phyloP scores from a whole-genome alignment of 1,140 invertebrate genomes.

The Pogonus chalceus region DNA sequence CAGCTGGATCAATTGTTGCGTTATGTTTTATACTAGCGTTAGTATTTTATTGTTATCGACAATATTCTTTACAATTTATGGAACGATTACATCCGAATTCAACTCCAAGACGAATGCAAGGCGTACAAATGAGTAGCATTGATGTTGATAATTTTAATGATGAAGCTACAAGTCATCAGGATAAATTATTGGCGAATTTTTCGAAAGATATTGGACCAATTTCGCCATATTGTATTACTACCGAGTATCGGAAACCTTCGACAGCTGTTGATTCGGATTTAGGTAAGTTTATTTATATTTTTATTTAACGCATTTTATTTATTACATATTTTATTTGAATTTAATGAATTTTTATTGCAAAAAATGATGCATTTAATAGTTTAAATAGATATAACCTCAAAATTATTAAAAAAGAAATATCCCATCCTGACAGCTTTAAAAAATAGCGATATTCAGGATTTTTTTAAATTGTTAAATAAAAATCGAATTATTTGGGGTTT shows the following conservation, averaged over 20 bases:
- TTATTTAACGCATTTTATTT: too few relatives aligned
- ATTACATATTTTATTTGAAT: too few relatives aligned
- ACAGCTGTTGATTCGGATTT: constrained; percentile 82
- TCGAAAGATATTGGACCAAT: constrained; percentile 47
- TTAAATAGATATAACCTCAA: too few relatives aligned
- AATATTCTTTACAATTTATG: constrained; percentile 44
- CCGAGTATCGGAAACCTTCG: constrained; percentile 66
- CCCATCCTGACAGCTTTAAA: too few relatives aligned
- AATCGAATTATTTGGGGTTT: too few relatives aligned
- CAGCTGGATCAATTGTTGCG: constrained; percentile 50
- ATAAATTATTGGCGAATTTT: constrained; percentile 46
- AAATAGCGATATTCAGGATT: too few relatives aligned
- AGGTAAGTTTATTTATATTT: too few relatives aligned
- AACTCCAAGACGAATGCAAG: constrained; percentile 27
- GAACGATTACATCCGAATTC: constrained; percentile 41
- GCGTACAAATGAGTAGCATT: constrained; percentile 26
- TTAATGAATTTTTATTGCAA: too few relatives aligned
- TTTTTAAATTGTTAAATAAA: too few relatives aligned
- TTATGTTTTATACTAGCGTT: constrained; percentile 49
- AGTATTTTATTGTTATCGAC: constrained; percentile 53
- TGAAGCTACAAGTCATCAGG: constrained; percentile 44
- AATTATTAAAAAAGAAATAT: too few relatives aligned
- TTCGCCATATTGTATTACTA: constrained; percentile 80
- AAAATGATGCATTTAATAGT: too few relatives aligned
- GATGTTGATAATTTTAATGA: constrained; percentile 36